phyloP scores from a whole-genome alignment of 2,797 vertebrate species.

The Chanos chanos region DNA sequence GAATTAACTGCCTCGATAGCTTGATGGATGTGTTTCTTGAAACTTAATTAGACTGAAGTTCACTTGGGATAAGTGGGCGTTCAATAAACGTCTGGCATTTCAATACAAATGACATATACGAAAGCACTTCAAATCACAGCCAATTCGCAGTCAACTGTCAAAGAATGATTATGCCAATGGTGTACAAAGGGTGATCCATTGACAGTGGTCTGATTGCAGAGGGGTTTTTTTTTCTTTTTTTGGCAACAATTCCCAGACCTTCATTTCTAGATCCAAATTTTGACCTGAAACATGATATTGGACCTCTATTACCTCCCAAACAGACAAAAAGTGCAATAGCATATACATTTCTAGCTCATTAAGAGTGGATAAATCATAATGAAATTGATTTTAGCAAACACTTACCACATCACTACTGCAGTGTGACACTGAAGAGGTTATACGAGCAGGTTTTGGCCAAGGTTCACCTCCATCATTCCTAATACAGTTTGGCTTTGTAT shows the following conservation, averaged over 20 bases:
- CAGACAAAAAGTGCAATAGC: no score
- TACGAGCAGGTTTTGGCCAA: not conserved
- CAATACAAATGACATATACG: constrained; percentile 64
- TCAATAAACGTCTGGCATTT: constrained; percentile 72
- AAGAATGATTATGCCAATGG: constrained; percentile 24
- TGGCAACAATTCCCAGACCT: no score
- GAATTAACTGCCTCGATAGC: constrained; percentile 70
- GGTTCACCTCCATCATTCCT: not conserved
- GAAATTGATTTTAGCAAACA: no score
- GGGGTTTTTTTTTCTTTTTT: no score
- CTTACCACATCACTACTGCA: no score
- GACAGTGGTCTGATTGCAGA: constrained; percentile 1
- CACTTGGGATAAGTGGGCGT: constrained; percentile 71
- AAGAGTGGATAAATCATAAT: no score
- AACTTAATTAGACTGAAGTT: constrained; percentile 78
- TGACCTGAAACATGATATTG: no score
- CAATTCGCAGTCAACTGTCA: constrained; percentile 47
- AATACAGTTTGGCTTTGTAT: no score
- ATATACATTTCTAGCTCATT: no score
- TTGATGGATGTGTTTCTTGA: constrained; percentile 78
- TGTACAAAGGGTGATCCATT: constrained; percentile 19
- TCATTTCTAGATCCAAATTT: no score
- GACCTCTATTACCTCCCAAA: no score
- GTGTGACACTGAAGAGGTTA: not conserved
- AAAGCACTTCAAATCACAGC: constrained; percentile 61